These are phyloP conservation scores for Philopedon plagiatum DNA, from an alignment of 2,888 invertebrate genomes.

Conservation along the genomic window DNA sequence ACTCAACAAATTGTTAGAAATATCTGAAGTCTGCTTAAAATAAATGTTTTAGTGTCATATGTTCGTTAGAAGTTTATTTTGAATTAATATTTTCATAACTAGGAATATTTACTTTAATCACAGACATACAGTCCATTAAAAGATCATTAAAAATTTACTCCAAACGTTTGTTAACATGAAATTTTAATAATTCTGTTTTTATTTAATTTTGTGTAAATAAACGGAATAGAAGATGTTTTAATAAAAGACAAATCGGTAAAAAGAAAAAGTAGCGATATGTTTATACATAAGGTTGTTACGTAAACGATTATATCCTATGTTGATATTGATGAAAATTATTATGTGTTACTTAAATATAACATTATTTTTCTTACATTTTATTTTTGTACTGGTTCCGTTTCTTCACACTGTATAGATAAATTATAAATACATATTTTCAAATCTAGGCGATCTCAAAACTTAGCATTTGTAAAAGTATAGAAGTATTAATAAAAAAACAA, in stretches of 20 bases:
- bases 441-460: too few relatives aligned
- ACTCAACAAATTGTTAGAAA: constrained; percentile 49
- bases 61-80: constrained; percentile 59
- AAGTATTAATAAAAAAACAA: too few relatives aligned
- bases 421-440: too few relatives aligned
- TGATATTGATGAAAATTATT: constrained; percentile 57
- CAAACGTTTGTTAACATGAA: constrained; percentile 38
- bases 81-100: constrained; percentile 60
- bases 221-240: constrained; percentile 56
- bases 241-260: constrained; percentile 57
- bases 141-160: constrained; percentile 51
- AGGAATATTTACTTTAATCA: constrained; percentile 54
- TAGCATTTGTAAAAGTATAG: too few relatives aligned
- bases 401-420: background rate
- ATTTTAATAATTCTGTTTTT: constrained; percentile 58
- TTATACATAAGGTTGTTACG: constrained; percentile 53
- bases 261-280: constrained; percentile 45
- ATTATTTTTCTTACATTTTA: constrained; percentile 24
- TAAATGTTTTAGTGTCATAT: constrained; percentile 61
- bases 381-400: background rate
- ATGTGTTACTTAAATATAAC: constrained; percentile 58
- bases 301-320: constrained; percentile 60
- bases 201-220: constrained; percentile 59
- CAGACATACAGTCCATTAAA: constrained; percentile 54
- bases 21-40: constrained; percentile 51